phyloP scores from a whole-genome alignment of 2,888 invertebrate species.

The Microctonus aethiopoides region DNA sequence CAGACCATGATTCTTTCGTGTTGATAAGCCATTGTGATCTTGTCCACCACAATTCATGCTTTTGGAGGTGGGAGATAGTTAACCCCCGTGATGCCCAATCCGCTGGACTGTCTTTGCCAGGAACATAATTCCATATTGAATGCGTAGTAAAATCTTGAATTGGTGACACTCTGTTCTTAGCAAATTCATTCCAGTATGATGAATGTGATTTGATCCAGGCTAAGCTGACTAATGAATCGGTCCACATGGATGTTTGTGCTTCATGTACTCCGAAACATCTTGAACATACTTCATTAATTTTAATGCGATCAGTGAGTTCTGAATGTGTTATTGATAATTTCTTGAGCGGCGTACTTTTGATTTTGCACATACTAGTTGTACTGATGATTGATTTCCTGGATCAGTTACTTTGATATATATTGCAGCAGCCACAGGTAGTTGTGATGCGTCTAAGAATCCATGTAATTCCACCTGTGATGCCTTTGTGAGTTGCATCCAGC shows the following conservation, averaged over 20 bases:
- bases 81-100: too few species aligned
- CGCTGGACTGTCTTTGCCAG: conserved; percentile 42
- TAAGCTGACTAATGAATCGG: too few species aligned
- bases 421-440: neutral
- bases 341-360: too few species aligned
- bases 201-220: too few species aligned
- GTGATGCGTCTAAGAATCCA: neutral
- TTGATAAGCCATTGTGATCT: conserved; percentile 35
- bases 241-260: too few species aligned
- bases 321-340: too few species aligned
- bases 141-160: conserved; percentile 24
- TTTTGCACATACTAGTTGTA: conserved; percentile 7
- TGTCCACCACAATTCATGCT: conserved; percentile 42
- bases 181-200: conserved; percentile 21
- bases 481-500: neutral
- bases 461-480: neutral
- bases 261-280: too few species aligned
- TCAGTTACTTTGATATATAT: too few species aligned
- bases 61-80: conserved; percentile 27
- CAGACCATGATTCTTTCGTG: neutral
- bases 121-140: conserved; percentile 36
- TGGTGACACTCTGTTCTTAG: conserved; percentile 33
- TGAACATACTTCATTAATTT: too few species aligned
- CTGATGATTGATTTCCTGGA: neutral
- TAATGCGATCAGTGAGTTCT: too few species aligned